phyloP scores from a whole-genome alignment of 2,797 vertebrate genomes.

The Mus minutoides region DNA sequence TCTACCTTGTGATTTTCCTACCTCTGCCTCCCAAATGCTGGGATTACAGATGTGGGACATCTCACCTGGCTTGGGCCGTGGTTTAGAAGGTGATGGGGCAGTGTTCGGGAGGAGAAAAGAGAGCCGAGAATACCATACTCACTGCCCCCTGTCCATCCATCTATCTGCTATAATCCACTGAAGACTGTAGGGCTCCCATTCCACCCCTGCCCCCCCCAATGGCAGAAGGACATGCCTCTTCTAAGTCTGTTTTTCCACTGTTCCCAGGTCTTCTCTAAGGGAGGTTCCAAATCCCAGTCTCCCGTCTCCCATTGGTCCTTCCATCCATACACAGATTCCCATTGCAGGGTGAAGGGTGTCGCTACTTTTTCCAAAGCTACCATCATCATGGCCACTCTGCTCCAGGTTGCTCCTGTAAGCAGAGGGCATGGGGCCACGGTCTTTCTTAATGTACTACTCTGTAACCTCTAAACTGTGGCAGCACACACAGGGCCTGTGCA shows the following conservation, averaged over 20 bases:
- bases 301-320: neutral
- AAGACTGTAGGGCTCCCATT: neutral
- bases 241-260: neutral
- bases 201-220: neutral
- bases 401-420: neutral
- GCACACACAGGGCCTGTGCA: neutral
- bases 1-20: neutral
- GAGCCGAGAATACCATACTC: neutral
- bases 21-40: neutral
- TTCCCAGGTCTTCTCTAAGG: neutral
- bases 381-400: neutral
- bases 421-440: neutral
- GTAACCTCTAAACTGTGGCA: neutral
- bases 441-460: neutral
- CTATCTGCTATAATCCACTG: neutral
- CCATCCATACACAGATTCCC: neutral
- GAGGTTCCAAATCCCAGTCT: neutral
- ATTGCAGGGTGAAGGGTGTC: neutral
- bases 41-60: neutral
- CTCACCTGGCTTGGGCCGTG: neutral
- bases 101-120: neutral
- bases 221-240: neutral
- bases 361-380: neutral
- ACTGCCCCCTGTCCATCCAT: neutral
- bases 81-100: constrained; percentile 92